Conservation (phyloP, 2,113 vertebrate genomes). For the Trichomycterus rosablanca region DNA sequence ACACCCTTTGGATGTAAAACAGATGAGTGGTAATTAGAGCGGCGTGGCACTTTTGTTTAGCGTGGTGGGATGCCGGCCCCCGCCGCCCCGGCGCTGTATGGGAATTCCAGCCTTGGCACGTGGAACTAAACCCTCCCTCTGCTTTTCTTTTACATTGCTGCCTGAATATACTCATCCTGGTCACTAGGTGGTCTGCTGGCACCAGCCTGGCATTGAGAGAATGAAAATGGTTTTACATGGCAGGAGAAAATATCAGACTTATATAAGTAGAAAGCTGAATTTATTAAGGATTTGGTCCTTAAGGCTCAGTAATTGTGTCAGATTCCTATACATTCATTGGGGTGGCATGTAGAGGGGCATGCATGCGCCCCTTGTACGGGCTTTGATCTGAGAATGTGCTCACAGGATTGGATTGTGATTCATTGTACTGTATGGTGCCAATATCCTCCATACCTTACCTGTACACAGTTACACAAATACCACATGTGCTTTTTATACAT, state of each 20-base stretch:
- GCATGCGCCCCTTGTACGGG: neutral
- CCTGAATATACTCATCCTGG: constrained; percentile 62
- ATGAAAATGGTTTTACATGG: neutral
- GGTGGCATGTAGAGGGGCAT: neutral
- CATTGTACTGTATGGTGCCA: neutral
- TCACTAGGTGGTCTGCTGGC: constrained; percentile 45
- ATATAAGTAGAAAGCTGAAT: neutral
- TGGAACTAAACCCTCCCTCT: constrained; percentile 43
- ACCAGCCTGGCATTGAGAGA: constrained; percentile 53
- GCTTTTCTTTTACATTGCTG: constrained; percentile 45
- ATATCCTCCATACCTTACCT: neutral
- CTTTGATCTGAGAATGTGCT: constrained; percentile 4
- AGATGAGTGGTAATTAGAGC: constrained; percentile 70
- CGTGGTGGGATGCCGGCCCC: constrained; percentile 37
- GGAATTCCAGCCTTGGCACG: constrained; percentile 56
- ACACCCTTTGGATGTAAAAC: constrained; percentile 72
- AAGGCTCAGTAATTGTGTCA: no score
- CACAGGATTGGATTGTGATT: neutral
- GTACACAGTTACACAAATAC: constrained; percentile 5
- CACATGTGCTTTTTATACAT: constrained; percentile 4
- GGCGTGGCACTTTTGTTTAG: constrained; percentile 74
- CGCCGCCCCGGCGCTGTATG: constrained; percentile 51
- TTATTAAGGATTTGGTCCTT: neutral
- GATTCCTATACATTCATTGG: neutral
- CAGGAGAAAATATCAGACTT: neutral